Conservation (phyloP, 2,888 invertebrate genomes). For the Troglohyphantes excavatus region DNA sequence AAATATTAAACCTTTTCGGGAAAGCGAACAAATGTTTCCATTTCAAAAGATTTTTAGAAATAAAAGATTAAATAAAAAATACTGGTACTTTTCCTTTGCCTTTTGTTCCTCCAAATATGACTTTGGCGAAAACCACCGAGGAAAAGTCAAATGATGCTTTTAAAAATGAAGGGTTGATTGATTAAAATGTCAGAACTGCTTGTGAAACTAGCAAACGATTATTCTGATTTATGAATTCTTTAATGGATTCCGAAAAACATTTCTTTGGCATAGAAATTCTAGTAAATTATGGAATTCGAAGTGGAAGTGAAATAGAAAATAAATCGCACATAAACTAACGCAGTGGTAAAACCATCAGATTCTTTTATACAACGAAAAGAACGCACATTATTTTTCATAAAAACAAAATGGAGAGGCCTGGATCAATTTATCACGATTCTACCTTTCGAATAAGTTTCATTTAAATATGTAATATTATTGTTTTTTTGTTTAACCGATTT, state of each 20-base stretch:
- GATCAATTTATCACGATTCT: slow-evolving; percentile 4
- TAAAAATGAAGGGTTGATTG: slow-evolving; percentile 34
- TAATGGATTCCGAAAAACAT: slow-evolving; percentile 66
- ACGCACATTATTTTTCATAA: slow-evolving; percentile 23
- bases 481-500: not conserved
- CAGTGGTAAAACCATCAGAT: not conserved
- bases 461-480: not conserved
- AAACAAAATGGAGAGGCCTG: slow-evolving; percentile 1
- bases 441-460: slow-evolving; percentile 9
- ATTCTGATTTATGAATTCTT: slow-evolving; percentile 45
- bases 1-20: not conserved
- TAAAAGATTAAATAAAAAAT: not conserved
- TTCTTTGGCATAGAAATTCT: slow-evolving; percentile 1
- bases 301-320: not conserved
- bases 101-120: not conserved
- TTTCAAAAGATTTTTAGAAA: not conserved
- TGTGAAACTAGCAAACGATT: not conserved
- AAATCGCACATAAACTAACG: not conserved
- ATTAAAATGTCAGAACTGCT: slow-evolving; percentile 24
- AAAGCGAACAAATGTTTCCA: not conserved
- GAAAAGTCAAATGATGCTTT: not conserved
- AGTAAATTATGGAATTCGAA: slow-evolving; percentile 53
- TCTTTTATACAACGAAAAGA: not conserved
- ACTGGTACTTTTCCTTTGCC: not conserved
- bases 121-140: not conserved